Percentiles rank a stretch among this genome's conserved stretches.
These are phyloP conservation scores for Drosophila ogumai DNA, from an alignment of 1,140 invertebrate species.

Conservation along the genomic window DNA sequence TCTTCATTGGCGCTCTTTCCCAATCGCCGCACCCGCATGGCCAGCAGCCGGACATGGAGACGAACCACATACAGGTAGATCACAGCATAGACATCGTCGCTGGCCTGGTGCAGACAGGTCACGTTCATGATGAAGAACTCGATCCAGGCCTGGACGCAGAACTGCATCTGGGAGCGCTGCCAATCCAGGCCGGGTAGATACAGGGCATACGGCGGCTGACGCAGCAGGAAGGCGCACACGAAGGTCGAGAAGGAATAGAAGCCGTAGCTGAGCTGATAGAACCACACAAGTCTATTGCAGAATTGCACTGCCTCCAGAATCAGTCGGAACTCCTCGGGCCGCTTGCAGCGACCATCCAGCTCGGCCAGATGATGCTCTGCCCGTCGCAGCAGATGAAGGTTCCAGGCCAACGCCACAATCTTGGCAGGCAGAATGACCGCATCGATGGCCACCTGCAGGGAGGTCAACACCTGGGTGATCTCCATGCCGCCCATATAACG, in stretches of 20 bases:
- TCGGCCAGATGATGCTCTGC: slow-evolving; percentile 32
- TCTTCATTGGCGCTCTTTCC: neutral
- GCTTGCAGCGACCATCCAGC: slow-evolving; percentile 40
- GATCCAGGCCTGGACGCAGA: slow-evolving; percentile 42
- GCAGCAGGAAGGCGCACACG: slow-evolving; percentile 40
- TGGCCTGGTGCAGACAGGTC: slow-evolving; percentile 62
- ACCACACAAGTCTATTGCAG: slow-evolving; percentile 52
- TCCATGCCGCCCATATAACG: slow-evolving; percentile 41
- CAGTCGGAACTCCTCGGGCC: slow-evolving; percentile 14
- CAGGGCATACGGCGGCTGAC: slow-evolving; percentile 53
- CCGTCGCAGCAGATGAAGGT: slow-evolving; percentile 27
- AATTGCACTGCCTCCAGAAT: slow-evolving; percentile 21
- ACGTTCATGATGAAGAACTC: slow-evolving; percentile 58
- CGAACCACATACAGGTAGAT: slow-evolving; percentile 56
- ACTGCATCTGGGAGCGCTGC: slow-evolving; percentile 29
- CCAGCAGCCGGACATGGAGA: slow-evolving; percentile 44
- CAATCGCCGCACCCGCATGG: slow-evolving; percentile 22
- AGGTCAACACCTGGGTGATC: slow-evolving; percentile 58
- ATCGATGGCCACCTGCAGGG: slow-evolving; percentile 60
- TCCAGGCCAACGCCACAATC: slow-evolving; percentile 46
- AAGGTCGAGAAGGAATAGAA: slow-evolving; percentile 56
- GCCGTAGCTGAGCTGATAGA: slow-evolving; percentile 50
- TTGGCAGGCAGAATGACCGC: slow-evolving; percentile 53
- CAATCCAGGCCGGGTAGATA: slow-evolving; percentile 57
- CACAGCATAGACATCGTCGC: slow-evolving; percentile 60